A percentile compares a stretch with the other conserved stretches of the same genome.
These are phyloP conservation scores for Zaprionus nigranus DNA, from an alignment of 1,140 invertebrate species.

Conservation along the genomic window DNA sequence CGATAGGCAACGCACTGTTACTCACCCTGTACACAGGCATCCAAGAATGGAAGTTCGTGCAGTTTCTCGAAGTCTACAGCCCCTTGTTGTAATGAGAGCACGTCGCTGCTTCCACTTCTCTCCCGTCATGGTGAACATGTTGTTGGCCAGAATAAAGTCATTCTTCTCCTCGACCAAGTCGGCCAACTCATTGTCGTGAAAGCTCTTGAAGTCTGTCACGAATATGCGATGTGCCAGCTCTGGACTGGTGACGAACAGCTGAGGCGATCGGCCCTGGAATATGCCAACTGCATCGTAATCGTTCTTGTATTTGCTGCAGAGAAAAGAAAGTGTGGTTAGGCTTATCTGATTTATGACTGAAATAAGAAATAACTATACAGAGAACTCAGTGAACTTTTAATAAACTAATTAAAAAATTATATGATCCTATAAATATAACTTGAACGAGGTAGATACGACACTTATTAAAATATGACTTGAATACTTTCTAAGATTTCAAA, in stretches of 20 bases:
- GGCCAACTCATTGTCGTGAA: conserved; percentile 78
- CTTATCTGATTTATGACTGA: background rate
- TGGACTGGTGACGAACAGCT: conserved; percentile 85
- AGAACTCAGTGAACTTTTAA: no score
- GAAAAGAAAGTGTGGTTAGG: background rate
- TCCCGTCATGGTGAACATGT: conserved; percentile 84
- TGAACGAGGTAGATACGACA: no score
- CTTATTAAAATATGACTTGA: no score
- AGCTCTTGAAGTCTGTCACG: conserved; percentile 85
- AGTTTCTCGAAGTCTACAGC: conserved; percentile 63
- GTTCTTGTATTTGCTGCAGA: conserved; percentile 58
- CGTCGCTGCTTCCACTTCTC: conserved; percentile 86
- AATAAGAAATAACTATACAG: no score
- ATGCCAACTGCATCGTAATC: conserved; percentile 72
- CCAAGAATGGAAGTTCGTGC: conserved; percentile 63
- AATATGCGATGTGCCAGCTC: conserved; percentile 85
- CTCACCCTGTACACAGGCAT: conserved; percentile 72
- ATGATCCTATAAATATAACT: no score
- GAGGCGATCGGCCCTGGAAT: conserved; percentile 51
- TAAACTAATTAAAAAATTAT: no score
- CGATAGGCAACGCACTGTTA: background rate
- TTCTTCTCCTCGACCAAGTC: conserved; percentile 68
- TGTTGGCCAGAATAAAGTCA: conserved; percentile 84
- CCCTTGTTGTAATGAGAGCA: conserved; percentile 85
- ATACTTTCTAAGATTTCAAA: no score